Base-by-base conservation (phyloP, 2,113 vertebrate genomes). In the Sphaerodactylus townsendi region DNA sequence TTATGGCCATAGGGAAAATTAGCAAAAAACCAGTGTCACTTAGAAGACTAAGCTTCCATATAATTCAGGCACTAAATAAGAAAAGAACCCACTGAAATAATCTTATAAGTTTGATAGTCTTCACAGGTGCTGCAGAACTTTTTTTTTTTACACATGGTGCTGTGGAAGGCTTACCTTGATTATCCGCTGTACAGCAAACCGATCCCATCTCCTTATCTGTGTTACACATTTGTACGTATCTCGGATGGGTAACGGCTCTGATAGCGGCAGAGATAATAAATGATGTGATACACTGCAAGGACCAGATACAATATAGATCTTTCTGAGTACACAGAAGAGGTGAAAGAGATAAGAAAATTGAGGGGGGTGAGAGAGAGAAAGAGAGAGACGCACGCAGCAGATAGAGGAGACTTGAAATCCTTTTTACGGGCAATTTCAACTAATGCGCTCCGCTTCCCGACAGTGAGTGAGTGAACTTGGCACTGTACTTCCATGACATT, bases 391-490 rank as follows among this genome's bases (percentile, higher is more conserved):
- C 17, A 62, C 39, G 59, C 25, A 62, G 59, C 80, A 86, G 25
- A 4, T 30, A 71, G 77, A 72, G 53, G 68, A 74, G 68, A 56
- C 76, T 14, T 39, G 81, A 85, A 88, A 87, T 71, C 85, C 33
- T 25, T 65, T 1, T 41, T 76, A 35, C 50, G 3, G 23, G 35
- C 84, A 84, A 59, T 87, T 88, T 35, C 53, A 83, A 1, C n/a
- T 15, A 19, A 10, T 28, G 68, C 35, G 14, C 73, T 53, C 7
- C 3, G 3, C 44, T 89, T 71, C n/a, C 13, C 66, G 68, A 62
- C 14, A 41, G 56, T 37, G 46, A 30, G 80, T 65, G 80, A 82
- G 19, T 53, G 33, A 14, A 80, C 14, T 69, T 59, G 48, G 39
- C 68, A 2, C 14, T 19, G 2, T 17, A 44, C 7, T 17, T 23